Conservation (phyloP, 2,888 invertebrate genomes). For the Erebia aethiops region DNA sequence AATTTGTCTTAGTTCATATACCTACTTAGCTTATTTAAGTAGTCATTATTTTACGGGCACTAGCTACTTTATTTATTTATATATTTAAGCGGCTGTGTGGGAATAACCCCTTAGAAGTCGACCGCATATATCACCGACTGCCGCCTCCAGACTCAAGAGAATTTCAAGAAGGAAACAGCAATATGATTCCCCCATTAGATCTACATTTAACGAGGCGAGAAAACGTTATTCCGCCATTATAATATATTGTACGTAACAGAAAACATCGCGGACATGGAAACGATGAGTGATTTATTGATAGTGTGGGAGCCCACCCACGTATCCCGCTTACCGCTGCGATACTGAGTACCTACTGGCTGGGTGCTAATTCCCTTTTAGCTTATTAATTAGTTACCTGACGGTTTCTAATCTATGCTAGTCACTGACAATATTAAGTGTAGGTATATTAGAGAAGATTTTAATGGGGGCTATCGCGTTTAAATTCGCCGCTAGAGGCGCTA, state of each 20-base stretch:
- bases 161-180: not conserved
- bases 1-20: no score
- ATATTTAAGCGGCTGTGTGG: not conserved
- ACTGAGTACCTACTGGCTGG: not conserved
- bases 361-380: conserved; percentile 43
- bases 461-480: no score
- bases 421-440: no score
- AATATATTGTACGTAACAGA: conserved; percentile 30
- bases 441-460: no score
- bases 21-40: no score
- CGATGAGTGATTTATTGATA: conserved; percentile 43
- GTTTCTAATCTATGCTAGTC: not conserved
- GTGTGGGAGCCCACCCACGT: conserved; percentile 49
- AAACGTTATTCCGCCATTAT: conserved; percentile 28
- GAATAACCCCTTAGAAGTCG: not conserved
- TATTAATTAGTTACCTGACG: conserved; percentile 50
- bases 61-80: no score
- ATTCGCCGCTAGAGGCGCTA: no score
- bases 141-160: not conserved
- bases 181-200: conserved; percentile 15
- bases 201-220: conserved; percentile 16
- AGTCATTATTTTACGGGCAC: no score
- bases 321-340: conserved; percentile 26
- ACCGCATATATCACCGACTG: not conserved
- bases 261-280: conserved; percentile 41